These are phyloP conservation scores for Lepidothrix coronata DNA, from an alignment of 2,113 vertebrate species.

Conservation along the genomic window DNA sequence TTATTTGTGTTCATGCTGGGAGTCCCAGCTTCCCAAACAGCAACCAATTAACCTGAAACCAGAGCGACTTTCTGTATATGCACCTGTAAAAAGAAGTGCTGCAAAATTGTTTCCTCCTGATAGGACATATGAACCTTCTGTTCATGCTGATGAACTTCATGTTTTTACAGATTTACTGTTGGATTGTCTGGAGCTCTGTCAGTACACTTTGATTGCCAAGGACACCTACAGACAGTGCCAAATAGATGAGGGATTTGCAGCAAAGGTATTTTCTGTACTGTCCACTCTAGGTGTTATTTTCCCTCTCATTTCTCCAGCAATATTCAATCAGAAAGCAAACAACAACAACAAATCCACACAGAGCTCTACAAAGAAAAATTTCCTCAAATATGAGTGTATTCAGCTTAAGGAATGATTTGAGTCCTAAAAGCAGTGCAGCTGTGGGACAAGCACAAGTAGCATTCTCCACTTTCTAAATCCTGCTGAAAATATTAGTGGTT, in stretches of 20 bases:
- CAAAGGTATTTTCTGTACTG: slow-evolving; percentile 76
- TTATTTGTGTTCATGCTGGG: not conserved
- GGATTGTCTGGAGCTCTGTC: slow-evolving; percentile 91
- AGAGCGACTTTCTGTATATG: not conserved
- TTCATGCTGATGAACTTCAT: not conserved
- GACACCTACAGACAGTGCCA: slow-evolving; percentile 93
- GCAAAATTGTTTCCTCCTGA: not conserved
- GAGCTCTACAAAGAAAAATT: not conserved
- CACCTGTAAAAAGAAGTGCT: not conserved
- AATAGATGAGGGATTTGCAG: slow-evolving; percentile 85
- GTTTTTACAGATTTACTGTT: slow-evolving; percentile 83
- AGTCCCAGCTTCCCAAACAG: not conserved
- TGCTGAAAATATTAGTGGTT: not conserved
- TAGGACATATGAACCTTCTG: not conserved
- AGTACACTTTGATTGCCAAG: slow-evolving; percentile 84
- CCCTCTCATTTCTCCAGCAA: not conserved
- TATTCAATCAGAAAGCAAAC: not conserved
- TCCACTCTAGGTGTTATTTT: not conserved
- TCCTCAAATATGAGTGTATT: not conserved
- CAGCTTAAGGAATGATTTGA: not conserved
- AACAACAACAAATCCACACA: not conserved
- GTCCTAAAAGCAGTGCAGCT: not conserved
- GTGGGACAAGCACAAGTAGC: not conserved
- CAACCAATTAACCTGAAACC: not conserved
- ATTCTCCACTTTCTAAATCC: not conserved